Percentiles rank a stretch among this genome's conserved stretches.
phyloP scores from a whole-genome alignment of 2,888 invertebrate genomes.

The Heteropelma amictum region DNA sequence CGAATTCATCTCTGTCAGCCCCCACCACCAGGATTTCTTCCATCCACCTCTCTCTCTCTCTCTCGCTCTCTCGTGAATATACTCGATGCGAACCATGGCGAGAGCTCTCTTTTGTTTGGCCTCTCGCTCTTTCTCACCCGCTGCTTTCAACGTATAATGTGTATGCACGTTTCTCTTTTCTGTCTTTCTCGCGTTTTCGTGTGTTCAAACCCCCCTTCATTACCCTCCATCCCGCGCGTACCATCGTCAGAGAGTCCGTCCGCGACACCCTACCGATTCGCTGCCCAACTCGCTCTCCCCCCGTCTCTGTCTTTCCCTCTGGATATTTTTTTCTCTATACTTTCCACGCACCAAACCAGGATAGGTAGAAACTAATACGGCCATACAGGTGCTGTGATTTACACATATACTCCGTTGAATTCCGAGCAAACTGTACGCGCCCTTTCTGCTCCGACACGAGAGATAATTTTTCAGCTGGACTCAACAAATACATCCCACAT shows the following conservation, averaged over 20 bases:
- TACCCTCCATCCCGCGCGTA: constrained; percentile 34
- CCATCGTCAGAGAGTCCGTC: constrained; percentile 61
- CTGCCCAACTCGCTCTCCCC: constrained; percentile 17
- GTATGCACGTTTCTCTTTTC: constrained; percentile 34
- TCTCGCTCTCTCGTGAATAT: no score
- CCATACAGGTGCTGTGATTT: neutral
- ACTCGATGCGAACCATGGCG: constrained; percentile 23
- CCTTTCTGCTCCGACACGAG: constrained; percentile 22
- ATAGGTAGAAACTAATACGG: constrained; percentile 50
- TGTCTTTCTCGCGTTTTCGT: constrained; percentile 46
- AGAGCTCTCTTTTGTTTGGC: constrained; percentile 44
- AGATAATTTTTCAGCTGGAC: constrained; percentile 33
- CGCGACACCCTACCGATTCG: constrained; percentile 61
- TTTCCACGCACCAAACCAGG: constrained; percentile 70
- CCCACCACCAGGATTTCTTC: constrained; percentile 68
- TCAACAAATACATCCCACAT: constrained; percentile 23
- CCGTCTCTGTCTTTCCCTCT: constrained; percentile 35
- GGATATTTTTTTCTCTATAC: constrained; percentile 66
- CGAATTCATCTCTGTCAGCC: constrained; percentile 79
- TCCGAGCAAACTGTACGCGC: constrained; percentile 31
- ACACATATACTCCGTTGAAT: constrained; percentile 38
- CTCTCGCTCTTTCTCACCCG: constrained; percentile 56
- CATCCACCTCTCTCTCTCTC: constrained; percentile 57
- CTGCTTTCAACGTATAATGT: constrained; percentile 35
- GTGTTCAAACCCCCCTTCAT: constrained; percentile 28